Base-by-base conservation (phyloP, 1,140 invertebrate species). In the Mycetomoellerius zeteki region DNA sequence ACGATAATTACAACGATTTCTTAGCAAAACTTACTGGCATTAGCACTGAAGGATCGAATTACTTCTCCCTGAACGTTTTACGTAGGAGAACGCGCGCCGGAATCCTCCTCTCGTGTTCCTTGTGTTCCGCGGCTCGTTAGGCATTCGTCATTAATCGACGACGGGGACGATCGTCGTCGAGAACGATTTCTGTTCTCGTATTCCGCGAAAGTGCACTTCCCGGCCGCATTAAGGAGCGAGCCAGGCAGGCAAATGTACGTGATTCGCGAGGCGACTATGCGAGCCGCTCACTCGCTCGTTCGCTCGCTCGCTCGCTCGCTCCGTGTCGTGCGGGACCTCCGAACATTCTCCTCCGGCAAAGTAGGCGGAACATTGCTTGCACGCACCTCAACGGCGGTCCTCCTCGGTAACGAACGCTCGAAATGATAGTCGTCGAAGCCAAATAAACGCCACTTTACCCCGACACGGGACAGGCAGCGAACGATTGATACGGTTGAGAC, bases 81-180 rank as follows among this genome's bases (percentile, higher is more conserved):
- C 69, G 12, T 62, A 56, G 3, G 19, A n/a, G 21, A 24, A 12
- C n/a, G 76, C 10, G 27, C 27, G 19, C 27, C 52, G 54, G 67
- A 82, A 73, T 72, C 7, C 33, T 27, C 24, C 64, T 3, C 60
- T 52, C 24, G 24, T 21, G n/a, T 24, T 27, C 58, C 33, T 50
- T 43, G 86, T 43, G 47, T 77, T 76, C 78, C 87, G 88, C 85
- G 76, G 86, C 86, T 90, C 81, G 86, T 90, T 90, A 90, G 24
- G 62, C 69, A 76, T 77, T 81, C 88, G 86, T 90, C 88, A 88
- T 88, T 89, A 89, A 89, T 90, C 87, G 87, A 60, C 69, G 64
- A 81, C 76, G 33, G n/a, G 30, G 50, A 85, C 77, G 72, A 52
- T 78, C 19, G 60, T 85, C 60, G 58, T 85, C 82, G 47, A 78